Evolutionary conservation across 2,888 invertebrate genomes (phyloP), one percentile per base, ranked within the genome.

Genomic region (Drosophila heteroneura): DNA sequence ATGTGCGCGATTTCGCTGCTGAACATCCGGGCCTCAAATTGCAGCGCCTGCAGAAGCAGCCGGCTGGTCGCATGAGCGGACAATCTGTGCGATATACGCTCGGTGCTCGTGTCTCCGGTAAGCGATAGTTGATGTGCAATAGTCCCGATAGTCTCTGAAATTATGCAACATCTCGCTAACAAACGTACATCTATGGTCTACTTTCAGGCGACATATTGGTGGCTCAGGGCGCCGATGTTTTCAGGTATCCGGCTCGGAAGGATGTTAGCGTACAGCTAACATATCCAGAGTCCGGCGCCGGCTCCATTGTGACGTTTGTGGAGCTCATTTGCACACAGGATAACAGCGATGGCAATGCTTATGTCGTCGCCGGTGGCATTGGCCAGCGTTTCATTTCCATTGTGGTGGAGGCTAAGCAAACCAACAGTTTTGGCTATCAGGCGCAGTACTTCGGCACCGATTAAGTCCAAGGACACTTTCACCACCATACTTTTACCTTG

Each of bases 301-400:
- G 92, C 1, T 79, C 90, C 35, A 71, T 92, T 56, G 75, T 93
- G 6, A 92, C 90, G 39, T 91, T 79, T 60, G 91, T 93, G 22
- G 89, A 92, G 69, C 74, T 93, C 30, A 33, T 82, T 10, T 90
- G 91, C 72, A 72, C 89, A 1, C 93, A 93, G 84, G 90, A 89
- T 19, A 89, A 76, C 35, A 81, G 52, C 26, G 80, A 85, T 4
- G 93, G 93, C 49, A 92, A 90, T 67, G 93, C 92, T n/a, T 93
- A 90, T 71, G 88, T 93, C 5, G 87, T 92, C 3, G 90, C 88
- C 26, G 93, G 93, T 32, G 93, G 93, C 70, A 91, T 93, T 78
- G 92, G 93, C 3, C 91, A 92, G 65, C 90, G 92, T 33, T 90
- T 81, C 62, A 92, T 93, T 30, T 85, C 89, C 6, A 85, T 93